These are phyloP conservation scores for Channa argus DNA, from an alignment of 2,113 vertebrate genomes.

Conservation along the genomic window DNA sequence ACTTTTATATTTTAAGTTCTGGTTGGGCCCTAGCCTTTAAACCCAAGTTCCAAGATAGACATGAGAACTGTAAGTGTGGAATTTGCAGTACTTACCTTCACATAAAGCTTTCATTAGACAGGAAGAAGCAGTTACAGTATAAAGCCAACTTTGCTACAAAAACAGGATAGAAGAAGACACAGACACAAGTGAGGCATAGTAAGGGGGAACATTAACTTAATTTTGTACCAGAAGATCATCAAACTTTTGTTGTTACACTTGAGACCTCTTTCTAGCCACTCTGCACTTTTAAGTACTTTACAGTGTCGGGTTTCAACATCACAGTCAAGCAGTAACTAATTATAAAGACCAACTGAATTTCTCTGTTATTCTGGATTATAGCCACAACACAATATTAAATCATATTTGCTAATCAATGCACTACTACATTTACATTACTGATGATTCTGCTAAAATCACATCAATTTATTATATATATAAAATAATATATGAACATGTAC, in stretches of 20 bases:
- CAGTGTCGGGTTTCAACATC: background rate
- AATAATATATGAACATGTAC: too few species aligned
- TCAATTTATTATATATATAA: too few species aligned
- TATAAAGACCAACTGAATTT: background rate
- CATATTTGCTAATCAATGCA: too few species aligned
- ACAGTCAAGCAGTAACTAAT: background rate
- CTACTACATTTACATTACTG: background rate
- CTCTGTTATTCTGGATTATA: background rate
- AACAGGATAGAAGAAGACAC: background rate
- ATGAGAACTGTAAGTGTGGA: slow-evolving; percentile 10
- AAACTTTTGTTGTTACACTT: background rate
- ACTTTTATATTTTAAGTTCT: background rate
- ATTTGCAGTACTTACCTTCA: background rate
- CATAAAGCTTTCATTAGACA: slow-evolving; percentile 7
- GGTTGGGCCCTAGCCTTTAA: background rate
- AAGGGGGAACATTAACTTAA: too few species aligned
- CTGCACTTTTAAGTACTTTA: background rate
- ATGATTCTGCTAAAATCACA: background rate
- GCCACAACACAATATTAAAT: too few species aligned
- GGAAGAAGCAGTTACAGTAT: too few species aligned
- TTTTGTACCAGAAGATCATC: too few species aligned
- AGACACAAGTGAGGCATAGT: background rate
- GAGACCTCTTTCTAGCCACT: background rate
- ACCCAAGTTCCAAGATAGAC: too few species aligned
- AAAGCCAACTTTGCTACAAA: background rate